Evolutionary conservation across 2,797 vertebrate species (phyloP).

Genomic region (Cirrhinus molitorella): DNA sequence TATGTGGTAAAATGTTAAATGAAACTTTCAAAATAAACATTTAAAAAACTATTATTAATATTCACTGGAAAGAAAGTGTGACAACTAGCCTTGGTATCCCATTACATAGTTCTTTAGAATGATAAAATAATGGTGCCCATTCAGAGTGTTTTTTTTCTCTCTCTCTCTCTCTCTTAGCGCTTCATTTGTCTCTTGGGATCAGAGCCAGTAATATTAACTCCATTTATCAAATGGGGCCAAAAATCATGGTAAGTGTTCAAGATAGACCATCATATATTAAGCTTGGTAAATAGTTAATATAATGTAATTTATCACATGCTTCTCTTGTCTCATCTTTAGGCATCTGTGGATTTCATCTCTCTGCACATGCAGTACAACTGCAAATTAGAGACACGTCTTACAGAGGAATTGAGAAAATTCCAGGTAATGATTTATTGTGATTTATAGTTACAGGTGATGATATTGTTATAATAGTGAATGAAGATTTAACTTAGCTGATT

Average conservation of each 20-base stretch:
- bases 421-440: conserved; percentile 54
- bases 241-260: conserved; percentile 68
- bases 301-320: neutral
- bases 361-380: conserved; percentile 66
- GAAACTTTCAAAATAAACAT: neutral
- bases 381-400: conserved; percentile 42
- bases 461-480: neutral
- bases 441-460: conserved; percentile 58
- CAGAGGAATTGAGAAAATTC: conserved; percentile 49
- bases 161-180: conserved; percentile 66
- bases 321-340: conserved; percentile 53
- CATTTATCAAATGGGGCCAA: conserved; percentile 63
- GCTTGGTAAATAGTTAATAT: conserved; percentile 58
- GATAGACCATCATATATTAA: neutral
- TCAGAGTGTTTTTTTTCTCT: neutral
- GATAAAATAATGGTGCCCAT: neutral
- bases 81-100: neutral
- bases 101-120: neutral
- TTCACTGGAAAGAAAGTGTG: neutral
- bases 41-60: too few species aligned
- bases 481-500: neutral
- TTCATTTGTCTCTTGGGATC: conserved; percentile 74
- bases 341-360: conserved; percentile 65
- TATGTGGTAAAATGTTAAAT: neutral
- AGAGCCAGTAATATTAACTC: conserved; percentile 53